Evolutionary conservation across 2,113 vertebrate genomes (phyloP).

Genomic region (Cephalopholis sonnerati): DNA sequence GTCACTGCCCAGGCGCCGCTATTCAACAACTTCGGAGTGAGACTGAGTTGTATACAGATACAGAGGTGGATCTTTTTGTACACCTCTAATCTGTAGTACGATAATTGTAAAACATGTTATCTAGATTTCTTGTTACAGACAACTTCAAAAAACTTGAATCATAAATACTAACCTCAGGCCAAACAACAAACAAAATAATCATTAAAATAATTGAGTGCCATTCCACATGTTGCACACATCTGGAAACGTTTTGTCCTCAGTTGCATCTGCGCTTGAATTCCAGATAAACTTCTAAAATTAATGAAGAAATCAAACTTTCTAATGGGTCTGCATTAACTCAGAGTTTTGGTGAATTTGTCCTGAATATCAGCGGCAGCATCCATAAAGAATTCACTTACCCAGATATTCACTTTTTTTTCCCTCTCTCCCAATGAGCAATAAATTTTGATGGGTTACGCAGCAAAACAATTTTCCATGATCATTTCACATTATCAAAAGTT

Average conservation of each 20-base stretch:
- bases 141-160: too few relatives aligned
- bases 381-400: neutral
- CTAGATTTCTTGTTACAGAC: too few relatives aligned
- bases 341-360: neutral
- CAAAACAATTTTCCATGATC: conserved; percentile 25
- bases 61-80: too few relatives aligned
- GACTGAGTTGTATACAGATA: too few relatives aligned
- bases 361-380: neutral
- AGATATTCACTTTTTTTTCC: neutral
- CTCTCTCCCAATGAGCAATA: neutral
- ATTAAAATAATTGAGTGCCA: neutral
- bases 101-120: too few relatives aligned
- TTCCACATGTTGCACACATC: neutral
- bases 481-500: conserved; percentile 31
- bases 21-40: too few relatives aligned
- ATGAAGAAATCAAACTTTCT: neutral
- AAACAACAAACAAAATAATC: neutral
- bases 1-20: too few relatives aligned
- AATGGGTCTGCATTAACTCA: neutral
- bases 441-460: neutral
- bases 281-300: neutral
- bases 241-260: neutral
- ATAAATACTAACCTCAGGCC: too few relatives aligned
- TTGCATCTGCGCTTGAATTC: neutral
- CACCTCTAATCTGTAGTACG: too few relatives aligned